Percentiles rank a stretch among this genome's conserved stretches.
Conservation (phyloP, 2,888 invertebrate species). For the Mallateleia sp. region DNA sequence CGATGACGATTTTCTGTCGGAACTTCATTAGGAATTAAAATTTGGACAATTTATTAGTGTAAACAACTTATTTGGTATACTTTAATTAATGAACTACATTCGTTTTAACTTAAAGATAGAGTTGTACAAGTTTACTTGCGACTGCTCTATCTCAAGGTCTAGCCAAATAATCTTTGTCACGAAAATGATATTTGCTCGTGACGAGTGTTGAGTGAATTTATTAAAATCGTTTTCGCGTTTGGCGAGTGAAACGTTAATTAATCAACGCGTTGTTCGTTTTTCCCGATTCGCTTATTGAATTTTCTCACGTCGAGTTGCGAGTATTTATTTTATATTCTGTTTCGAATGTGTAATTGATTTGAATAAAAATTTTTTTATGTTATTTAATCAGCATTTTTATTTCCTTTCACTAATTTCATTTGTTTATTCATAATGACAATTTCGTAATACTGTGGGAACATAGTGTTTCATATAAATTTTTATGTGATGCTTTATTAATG, state of each 20-base stretch:
- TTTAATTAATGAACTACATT: neutral
- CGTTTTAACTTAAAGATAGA: too few relatives aligned
- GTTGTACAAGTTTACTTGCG: neutral
- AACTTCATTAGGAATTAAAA: too few relatives aligned
- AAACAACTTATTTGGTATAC: too few relatives aligned
- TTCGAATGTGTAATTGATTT: too few relatives aligned
- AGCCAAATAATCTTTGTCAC: constrained; percentile 4
- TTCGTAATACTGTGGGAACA: too few relatives aligned
- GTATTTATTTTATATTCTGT: constrained; percentile 3
- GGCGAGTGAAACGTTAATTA: constrained; percentile 14
- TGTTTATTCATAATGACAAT: too few relatives aligned
- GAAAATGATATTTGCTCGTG: constrained; percentile 23
- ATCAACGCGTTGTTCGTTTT: constrained; percentile 4
- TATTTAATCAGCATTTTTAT: too few relatives aligned
- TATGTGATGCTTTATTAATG: too few relatives aligned
- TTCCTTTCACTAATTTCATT: too few relatives aligned
- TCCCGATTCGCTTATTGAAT: constrained; percentile 26
- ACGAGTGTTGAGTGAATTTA: neutral
- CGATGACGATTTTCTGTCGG: neutral
- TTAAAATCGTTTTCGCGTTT: constrained; percentile 13
- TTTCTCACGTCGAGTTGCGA: constrained; percentile 17
- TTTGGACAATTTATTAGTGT: too few relatives aligned
- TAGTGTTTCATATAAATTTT: too few relatives aligned
- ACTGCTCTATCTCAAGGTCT: constrained; percentile 25
- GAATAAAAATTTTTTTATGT: too few relatives aligned